Base-by-base conservation (phyloP, 2,888 invertebrate genomes). In the Hetaerina titia region DNA sequence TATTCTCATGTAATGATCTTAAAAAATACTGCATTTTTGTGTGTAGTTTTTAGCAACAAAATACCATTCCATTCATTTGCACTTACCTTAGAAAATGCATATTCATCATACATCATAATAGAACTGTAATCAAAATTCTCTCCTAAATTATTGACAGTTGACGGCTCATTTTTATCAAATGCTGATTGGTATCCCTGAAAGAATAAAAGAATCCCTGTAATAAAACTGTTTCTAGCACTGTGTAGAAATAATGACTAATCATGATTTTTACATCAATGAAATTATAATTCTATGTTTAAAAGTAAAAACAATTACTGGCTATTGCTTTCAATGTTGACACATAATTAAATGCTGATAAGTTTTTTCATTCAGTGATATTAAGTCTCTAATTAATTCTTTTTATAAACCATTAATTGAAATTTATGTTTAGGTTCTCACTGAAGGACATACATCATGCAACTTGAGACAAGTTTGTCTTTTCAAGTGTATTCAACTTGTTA, bases 61-160 rank as follows among this genome's bases (percentile, higher is more conserved):
- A 19, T 90, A 4, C 13, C 88, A 89, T 58, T 60, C 57, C 45
- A 17, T 56, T 74, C 6, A 69, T 60, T 45, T 89, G 87, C 8
- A 60, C 95, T 95, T 95, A 96, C 96, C 96, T 97, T 97, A 88
- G 97, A 96, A 95, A 97, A 97, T 19, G 97, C 97, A 94, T 96
- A 96, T 69, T 97, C 96, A 94, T 96, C 97, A 95, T 97, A 97
- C 96, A 97, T 96, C 97, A 97, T 97, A n/a, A 97, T 96, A 22
- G 96, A 96, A 81, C 96, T 96, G 96, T 97, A 97, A 95, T 97
- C 97, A 95, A 97, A 97, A 58, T 96, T 63, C 89, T 96, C 96
- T 17, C 96, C 96, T 19, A 96, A 95, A 6, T 95, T 95, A 94
- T 96, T 95, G 0, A 96, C 96, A 15, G 94, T 90, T 64, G 64